Percentiles rank a stretch among this genome's conserved stretches.
Conservation (phyloP, 2,888 invertebrate genomes). For the Plebejus argus region DNA sequence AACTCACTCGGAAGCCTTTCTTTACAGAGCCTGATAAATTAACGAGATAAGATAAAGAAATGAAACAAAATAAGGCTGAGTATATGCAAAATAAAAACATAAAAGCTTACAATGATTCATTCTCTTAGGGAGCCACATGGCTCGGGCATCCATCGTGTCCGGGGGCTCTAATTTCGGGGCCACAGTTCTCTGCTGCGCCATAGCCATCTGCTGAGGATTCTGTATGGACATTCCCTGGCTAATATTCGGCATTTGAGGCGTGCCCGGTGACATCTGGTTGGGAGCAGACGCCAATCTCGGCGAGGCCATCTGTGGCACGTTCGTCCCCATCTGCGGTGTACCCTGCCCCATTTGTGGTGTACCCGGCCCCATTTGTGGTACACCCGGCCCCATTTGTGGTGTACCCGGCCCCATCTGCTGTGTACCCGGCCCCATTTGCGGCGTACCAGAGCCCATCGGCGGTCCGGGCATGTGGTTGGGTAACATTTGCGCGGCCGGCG, state of each 20-base stretch:
- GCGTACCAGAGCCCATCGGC: constrained; percentile 39
- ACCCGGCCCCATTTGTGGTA: constrained; percentile 58
- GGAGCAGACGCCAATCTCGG: constrained; percentile 71
- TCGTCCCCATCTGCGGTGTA: constrained; percentile 55
- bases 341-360: constrained; percentile 55
- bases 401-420: constrained; percentile 56
- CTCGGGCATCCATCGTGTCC: constrained; percentile 80
- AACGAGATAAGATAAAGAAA: constrained; percentile 34
- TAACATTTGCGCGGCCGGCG: constrained; percentile 52
- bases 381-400: constrained; percentile 58
- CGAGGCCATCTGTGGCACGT: constrained; percentile 68
- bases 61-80: constrained; percentile 45
- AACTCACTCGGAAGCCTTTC: no score
- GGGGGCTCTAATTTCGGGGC: constrained; percentile 82
- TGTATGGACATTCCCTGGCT: constrained; percentile 69
- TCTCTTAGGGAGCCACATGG: constrained; percentile 84
- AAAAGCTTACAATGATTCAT: constrained; percentile 85
- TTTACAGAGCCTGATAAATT: neutral
- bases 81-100: constrained; percentile 47
- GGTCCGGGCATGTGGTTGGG: constrained; percentile 43
- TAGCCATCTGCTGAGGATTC: constrained; percentile 64
- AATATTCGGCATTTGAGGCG: constrained; percentile 70
- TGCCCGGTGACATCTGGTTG: constrained; percentile 71
- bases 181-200: constrained; percentile 69
- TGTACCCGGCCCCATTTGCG: constrained; percentile 52